Evolutionary conservation across 2,797 vertebrate species (phyloP).

Genomic region (Galago senegalensis): DNA sequence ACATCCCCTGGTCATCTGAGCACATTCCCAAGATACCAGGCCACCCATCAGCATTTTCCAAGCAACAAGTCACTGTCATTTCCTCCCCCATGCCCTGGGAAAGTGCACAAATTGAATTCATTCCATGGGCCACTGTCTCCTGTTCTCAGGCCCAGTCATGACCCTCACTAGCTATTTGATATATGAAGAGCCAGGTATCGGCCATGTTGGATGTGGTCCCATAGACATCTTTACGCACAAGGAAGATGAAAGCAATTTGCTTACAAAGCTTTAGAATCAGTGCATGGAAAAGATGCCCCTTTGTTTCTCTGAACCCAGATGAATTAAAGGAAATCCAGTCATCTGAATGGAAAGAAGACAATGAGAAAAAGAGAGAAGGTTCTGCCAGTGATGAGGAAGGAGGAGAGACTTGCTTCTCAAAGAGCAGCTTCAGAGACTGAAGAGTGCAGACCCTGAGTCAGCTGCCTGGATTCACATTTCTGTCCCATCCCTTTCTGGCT

Average conservation of each 20-base stretch:
- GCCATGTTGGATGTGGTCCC: not conserved
- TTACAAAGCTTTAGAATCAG: not conserved
- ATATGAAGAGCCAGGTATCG: not conserved
- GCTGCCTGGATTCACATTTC: not conserved
- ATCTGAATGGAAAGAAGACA: not conserved
- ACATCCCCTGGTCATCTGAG: conserved; percentile 67
- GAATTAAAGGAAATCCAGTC: not conserved
- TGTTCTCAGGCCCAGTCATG: conserved; percentile 24
- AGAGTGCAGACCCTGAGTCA: not conserved
- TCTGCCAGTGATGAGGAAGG: not conserved
- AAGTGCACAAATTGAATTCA: conserved; percentile 40
- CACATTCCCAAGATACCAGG: conserved; percentile 82
- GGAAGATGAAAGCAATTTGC: not conserved
- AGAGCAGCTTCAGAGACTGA: not conserved
- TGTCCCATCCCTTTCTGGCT: no score
- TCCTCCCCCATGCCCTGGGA: conserved; percentile 73
- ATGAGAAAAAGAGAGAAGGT: accelerated
- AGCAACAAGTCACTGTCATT: conserved; percentile 57
- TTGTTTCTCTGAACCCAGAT: not conserved
- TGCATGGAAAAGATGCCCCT: accelerated
- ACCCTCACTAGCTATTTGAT: conserved; percentile 9
- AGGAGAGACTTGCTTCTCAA: not conserved
- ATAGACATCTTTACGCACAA: not conserved
- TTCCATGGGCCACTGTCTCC: not conserved
- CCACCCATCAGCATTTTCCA: conserved; percentile 64